Evolutionary conservation across 2,888 invertebrate species (phyloP), one percentile per base, ranked within the genome.

Genomic region (Cryptocheilus praepositus): DNA sequence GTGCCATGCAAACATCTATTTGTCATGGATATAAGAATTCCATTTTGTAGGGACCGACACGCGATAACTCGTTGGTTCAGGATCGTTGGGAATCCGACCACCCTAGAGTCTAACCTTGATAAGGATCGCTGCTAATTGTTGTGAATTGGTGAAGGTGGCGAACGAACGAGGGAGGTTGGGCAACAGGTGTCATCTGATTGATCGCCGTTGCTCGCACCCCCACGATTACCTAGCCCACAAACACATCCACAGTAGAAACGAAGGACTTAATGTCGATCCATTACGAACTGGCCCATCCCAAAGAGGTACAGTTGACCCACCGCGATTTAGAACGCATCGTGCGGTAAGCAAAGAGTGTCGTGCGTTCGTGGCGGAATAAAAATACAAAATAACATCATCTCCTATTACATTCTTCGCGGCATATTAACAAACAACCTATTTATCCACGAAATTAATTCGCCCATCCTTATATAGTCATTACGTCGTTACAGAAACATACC

Each of bases 141-240:
- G 85, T 79, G 85, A 86, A 86, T 86, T 85, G 85, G 82, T 80
- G 83, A 85, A 88, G 85, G 86, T 85, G 82, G 82, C 80, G 81
- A 84, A 84, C 80, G 85, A 83, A 77, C 81, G 83, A 84, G 83
- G 83, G 83, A 83, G 83, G 75, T 77, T 67, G 77, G 84, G 88
- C 88, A 88, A 88, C 88, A 88, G 88, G 88, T 88, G 88, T 88
- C 87, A 86, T 86, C 88, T 88, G 88, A 88, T 88, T 88, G 87
- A 88, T 88, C 87, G 86, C 81, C 83, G 83, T 85, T 80, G 83
- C 82, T 85, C 81, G 76, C 81, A 83, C 77, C 79, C 80, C 79
- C 83, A 75, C 85, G 81, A 85, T 86, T 86, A 86, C 86, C 85
- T 86, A 85, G 78, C 80, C 85, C 84, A 79, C 84, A 84, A 85